A percentile compares a stretch with the other conserved stretches of the same genome.
These are phyloP conservation scores for Synchiropus splendidus DNA, from an alignment of 2,113 vertebrate species.

Conservation along the genomic window DNA sequence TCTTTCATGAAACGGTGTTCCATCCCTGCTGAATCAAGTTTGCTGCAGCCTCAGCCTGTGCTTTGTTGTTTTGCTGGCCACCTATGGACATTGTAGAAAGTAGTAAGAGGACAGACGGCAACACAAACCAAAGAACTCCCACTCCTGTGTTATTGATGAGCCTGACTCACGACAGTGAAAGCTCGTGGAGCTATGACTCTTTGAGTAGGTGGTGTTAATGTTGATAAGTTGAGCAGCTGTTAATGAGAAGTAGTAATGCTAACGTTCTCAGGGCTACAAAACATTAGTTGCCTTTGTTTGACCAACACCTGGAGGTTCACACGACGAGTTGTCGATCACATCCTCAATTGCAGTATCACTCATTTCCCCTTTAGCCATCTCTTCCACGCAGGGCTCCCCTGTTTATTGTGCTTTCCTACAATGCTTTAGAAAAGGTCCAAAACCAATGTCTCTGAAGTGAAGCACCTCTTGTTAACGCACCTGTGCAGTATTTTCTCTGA, in stretches of 20 bases:
- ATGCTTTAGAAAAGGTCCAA: slow-evolving; percentile 31
- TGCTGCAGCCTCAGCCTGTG: slow-evolving; percentile 21
- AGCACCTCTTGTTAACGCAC: slow-evolving; percentile 42
- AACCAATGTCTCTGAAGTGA: slow-evolving; percentile 36
- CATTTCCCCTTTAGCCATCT: slow-evolving; percentile 13
- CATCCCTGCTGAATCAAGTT: no score
- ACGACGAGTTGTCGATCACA: slow-evolving; percentile 5
- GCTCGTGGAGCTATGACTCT: slow-evolving; percentile 31
- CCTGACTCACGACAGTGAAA: slow-evolving; percentile 30
- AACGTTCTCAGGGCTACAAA: slow-evolving; percentile 24
- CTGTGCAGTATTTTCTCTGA: slow-evolving; percentile 33
- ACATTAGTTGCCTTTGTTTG: slow-evolving; percentile 38
- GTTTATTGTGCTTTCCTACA: slow-evolving; percentile 39
- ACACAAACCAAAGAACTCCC: slow-evolving; percentile 34
- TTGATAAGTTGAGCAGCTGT: slow-evolving; percentile 30
- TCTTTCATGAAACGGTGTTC: no score
- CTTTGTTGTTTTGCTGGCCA: slow-evolving; percentile 21
- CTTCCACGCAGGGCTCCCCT: slow-evolving; percentile 14
- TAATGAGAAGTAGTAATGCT: slow-evolving; percentile 32
- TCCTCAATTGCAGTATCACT: slow-evolving; percentile 10
- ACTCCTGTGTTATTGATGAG: slow-evolving; percentile 34
- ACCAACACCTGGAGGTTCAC: slow-evolving; percentile 26
- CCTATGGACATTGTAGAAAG: slow-evolving; percentile 13
- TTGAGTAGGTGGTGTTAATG: slow-evolving; percentile 27
- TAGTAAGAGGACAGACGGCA: slow-evolving; percentile 27